These are phyloP conservation scores for Lasioglossum lativentre DNA, from an alignment of 2,888 invertebrate species.

Conservation along the genomic window DNA sequence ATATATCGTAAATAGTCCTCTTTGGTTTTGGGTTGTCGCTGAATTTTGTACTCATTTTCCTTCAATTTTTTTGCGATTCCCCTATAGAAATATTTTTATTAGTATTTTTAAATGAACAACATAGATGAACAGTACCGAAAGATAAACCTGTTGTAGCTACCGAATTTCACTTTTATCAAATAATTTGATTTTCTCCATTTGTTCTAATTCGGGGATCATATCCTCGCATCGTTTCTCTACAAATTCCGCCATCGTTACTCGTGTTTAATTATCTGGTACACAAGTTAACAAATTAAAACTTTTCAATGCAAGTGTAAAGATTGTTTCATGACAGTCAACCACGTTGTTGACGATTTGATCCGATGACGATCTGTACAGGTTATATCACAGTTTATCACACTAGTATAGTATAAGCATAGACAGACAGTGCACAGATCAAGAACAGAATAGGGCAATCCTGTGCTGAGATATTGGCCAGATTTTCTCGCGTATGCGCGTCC, in stretches of 20 bases:
- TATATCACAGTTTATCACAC: too few species aligned
- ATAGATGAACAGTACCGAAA: not conserved
- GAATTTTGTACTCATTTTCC: conserved; percentile 90
- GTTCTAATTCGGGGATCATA: conserved; percentile 92
- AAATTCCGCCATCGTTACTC: conserved; percentile 90
- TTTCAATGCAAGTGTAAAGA: not conserved
- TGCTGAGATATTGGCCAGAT: too few species aligned
- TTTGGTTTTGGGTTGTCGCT: conserved; percentile 88
- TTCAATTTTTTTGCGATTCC: conserved; percentile 89
- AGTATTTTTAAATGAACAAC: not conserved
- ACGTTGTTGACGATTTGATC: not conserved
- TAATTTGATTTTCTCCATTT: conserved; percentile 90
- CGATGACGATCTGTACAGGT: not conserved
- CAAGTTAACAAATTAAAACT: not conserved
- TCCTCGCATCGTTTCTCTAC: conserved; percentile 92
- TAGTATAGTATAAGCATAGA: not conserved
- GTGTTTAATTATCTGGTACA: conserved; percentile 1
- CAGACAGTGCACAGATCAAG: not conserved
- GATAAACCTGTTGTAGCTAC: conserved; percentile 83
- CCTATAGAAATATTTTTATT: conserved; percentile 80
- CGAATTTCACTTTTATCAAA: conserved; percentile 90
- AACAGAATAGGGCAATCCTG: not conserved
- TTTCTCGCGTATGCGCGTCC: too few species aligned
- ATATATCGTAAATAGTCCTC: conserved; percentile 90
- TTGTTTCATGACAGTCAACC: not conserved